These are phyloP conservation scores for Cremastobaeus sp. DNA, from an alignment of 2,888 invertebrate species.

Conservation along the genomic window DNA sequence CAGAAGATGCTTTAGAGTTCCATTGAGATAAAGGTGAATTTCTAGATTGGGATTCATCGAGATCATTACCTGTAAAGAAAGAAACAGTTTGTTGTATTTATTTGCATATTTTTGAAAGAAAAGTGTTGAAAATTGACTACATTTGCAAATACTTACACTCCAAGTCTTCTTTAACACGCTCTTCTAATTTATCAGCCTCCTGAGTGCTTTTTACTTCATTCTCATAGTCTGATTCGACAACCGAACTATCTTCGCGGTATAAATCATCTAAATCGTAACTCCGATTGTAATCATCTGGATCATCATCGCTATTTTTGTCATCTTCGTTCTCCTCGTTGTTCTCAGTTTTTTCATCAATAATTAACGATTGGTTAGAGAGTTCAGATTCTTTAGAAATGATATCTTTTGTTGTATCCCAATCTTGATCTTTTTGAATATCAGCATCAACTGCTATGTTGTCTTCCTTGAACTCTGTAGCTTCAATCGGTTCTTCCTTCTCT, in stretches of 20 bases:
- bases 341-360: conserved; percentile 74
- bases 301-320: conserved; percentile 71
- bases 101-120: too few species aligned
- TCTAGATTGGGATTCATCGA: too few species aligned
- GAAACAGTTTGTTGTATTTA: too few species aligned
- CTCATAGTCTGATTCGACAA: conserved; percentile 58
- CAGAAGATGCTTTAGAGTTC: neutral
- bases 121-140: neutral
- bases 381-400: too few species aligned
- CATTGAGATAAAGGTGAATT: neutral
- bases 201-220: conserved; percentile 6
- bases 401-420: too few species aligned
- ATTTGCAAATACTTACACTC: too few species aligned
- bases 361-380: conserved; percentile 71
- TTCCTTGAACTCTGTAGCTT: neutral
- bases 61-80: too few species aligned
- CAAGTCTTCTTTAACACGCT: conserved; percentile 7
- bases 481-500: neutral
- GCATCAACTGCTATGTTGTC: too few species aligned
- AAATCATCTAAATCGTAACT: conserved; percentile 70
- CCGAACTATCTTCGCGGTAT: conserved; percentile 73
- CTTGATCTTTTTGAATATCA: too few species aligned
- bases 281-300: conserved; percentile 70
- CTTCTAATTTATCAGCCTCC: neutral
- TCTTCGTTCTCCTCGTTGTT: conserved; percentile 65